Base-by-base conservation (phyloP, 1,140 invertebrate species). In the Thaumatotibia leucotreta region DNA sequence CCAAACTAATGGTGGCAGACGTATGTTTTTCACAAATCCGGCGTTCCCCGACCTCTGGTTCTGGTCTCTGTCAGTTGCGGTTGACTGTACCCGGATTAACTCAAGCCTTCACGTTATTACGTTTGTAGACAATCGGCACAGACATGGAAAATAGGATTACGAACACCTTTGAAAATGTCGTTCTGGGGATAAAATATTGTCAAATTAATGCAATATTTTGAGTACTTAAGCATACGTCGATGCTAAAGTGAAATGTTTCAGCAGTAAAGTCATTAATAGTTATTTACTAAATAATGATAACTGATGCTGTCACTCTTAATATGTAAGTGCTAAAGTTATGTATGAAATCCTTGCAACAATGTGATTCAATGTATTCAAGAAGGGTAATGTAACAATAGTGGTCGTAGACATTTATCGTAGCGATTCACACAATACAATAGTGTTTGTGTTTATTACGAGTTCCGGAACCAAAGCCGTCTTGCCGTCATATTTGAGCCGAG, bases 11-110 rank as follows among this genome's bases (percentile, higher is more conserved):
- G 39, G 39, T n/a, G 22, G 50, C 22, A 58, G 52, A 14, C 23
- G 52, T 27, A 29, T 58, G 52, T 27, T 58, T 58, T 27, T 27
- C n/a, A 27, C 24, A 31, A 58, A 58, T 58, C 52, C 24, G 52
- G 23, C 23, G 23, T n/a, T 54, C 27, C 52, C 50, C 50, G 50
- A 52, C 50, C 22, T 52, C 63, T 68, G 65, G 69, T 14, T 73
- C 77, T 79, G 75, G 63, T 66, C 72, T 50, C 64, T 79, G 79
- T 83, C 81, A 80, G 79, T 79, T 70, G 80, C 76, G 66, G 70
- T 39, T 54, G 70, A 75, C 72, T 77, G 64, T 61, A 65, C 70
- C 54, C 52, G 76, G 78, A 84, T 80, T 84, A 82, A 84, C 79
- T 75, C 67, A 65, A 68, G 67, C 69, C 17, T 27, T 31, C 24